A percentile compares a stretch with the other conserved stretches of the same genome.
These are phyloP conservation scores for Dexiosoma caninum DNA, from an alignment of 2,888 invertebrate species.

Conservation along the genomic window DNA sequence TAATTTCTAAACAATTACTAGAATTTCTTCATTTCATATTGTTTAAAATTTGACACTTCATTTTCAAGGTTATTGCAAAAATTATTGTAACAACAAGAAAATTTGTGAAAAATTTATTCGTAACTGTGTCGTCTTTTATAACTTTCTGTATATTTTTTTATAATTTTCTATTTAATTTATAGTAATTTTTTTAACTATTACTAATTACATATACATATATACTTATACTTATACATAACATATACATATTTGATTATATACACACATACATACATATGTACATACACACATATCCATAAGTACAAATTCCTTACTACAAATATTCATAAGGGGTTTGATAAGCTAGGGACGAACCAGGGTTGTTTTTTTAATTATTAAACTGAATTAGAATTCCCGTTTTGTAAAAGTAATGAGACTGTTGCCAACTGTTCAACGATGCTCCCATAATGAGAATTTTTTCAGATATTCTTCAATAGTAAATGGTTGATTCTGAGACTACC, in stretches of 20 bases:
- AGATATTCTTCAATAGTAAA: too few relatives aligned
- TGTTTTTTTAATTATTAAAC: too few relatives aligned
- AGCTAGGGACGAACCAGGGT: too few relatives aligned
- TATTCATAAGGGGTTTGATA: too few relatives aligned
- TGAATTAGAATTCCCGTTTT: too few relatives aligned
- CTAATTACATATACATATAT: background rate
- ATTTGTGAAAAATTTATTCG: slow-evolving; percentile 5
- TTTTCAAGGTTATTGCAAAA: background rate
- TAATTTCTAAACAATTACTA: background rate
- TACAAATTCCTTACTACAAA: too few relatives aligned
- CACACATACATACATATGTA: background rate
- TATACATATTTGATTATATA: background rate
- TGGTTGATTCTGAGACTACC: too few relatives aligned
- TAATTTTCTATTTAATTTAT: background rate
- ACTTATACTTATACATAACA: background rate
- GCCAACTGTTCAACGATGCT: too few relatives aligned
- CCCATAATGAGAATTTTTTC: too few relatives aligned
- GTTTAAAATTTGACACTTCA: slow-evolving; percentile 7
- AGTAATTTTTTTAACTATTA: background rate
- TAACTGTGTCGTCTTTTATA: slow-evolving; percentile 53
- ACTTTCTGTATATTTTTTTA: slow-evolving; percentile 61
- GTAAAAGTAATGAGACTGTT: too few relatives aligned
- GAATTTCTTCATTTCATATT: slow-evolving; percentile 1
- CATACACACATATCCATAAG: background rate
- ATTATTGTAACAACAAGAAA: background rate